A percentile compares a stretch with the other conserved stretches of the same genome.
phyloP scores from a whole-genome alignment of 2,797 vertebrate species.

The Cebuella pygmaea region DNA sequence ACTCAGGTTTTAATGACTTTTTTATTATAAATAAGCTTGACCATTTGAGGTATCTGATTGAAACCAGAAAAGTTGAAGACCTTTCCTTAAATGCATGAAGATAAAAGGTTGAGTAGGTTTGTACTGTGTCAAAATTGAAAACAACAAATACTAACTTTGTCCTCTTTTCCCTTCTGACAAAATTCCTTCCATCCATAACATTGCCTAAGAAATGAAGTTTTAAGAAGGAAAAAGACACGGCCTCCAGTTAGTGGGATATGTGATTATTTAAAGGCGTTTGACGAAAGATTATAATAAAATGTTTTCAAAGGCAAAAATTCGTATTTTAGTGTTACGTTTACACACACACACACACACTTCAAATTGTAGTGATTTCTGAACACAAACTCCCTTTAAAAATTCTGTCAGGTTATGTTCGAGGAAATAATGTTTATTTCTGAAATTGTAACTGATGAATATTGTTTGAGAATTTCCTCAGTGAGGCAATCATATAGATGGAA shows the following conservation, averaged over 20 bases:
- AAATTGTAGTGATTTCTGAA: not conserved
- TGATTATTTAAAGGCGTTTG: not conserved
- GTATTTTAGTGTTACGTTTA: not conserved
- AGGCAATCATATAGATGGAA: not conserved
- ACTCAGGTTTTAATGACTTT: slow-evolving; percentile 14
- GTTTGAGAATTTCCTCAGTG: slow-evolving; percentile 18
- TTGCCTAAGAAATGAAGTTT: slow-evolving; percentile 4
- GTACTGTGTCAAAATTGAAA: not conserved
- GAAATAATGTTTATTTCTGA: slow-evolving; percentile 25
- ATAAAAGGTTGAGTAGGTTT: not conserved
- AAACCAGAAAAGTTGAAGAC: not conserved
- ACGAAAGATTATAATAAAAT: not conserved
- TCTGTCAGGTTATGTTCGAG: not conserved
- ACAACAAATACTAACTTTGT: not conserved
- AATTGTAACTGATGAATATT: not conserved
- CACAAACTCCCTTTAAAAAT: not conserved
- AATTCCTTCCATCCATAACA: not conserved
- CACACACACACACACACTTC: not conserved
- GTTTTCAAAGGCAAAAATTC: slow-evolving; percentile 13
- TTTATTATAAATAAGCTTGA: not conserved
- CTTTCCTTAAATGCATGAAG: not conserved
- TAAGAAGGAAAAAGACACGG: not conserved
- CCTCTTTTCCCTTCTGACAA: not conserved
- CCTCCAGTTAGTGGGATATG: not conserved
- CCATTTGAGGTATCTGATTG: slow-evolving; percentile 8